These are phyloP conservation scores for Eupsittula cactorum DNA, from an alignment of 2,113 vertebrate species.

Conservation along the genomic window DNA sequence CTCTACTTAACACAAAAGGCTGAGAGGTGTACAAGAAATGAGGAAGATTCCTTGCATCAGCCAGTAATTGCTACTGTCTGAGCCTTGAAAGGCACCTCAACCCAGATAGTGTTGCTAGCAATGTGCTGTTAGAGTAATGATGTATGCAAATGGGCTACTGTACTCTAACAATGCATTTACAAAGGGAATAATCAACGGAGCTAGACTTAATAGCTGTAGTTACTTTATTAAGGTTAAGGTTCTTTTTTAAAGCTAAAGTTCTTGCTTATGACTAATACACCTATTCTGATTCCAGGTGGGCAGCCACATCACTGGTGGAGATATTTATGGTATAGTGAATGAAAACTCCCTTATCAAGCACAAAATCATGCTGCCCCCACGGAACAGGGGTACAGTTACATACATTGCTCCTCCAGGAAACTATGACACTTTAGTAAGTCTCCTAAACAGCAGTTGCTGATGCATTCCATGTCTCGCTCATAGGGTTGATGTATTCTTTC, in stretches of 20 bases:
- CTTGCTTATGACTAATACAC: background rate
- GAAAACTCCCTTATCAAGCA: conserved; percentile 97
- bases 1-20: background rate
- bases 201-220: background rate
- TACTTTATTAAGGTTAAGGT: background rate
- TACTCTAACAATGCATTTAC: background rate
- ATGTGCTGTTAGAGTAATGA: background rate
- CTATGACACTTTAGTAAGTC: conserved; percentile 91
- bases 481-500: background rate
- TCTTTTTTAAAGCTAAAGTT: background rate
- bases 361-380: conserved; percentile 96
- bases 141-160: background rate
- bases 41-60: background rate
- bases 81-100: background rate
- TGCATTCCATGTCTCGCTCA: background rate
- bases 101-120: background rate
- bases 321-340: conserved; percentile 90
- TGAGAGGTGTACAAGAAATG: background rate
- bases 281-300: conserved; percentile 80
- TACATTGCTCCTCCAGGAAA: conserved; percentile 92
- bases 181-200: background rate
- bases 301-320: conserved; percentile 96
- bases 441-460: background rate
- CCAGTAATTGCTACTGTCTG: background rate
- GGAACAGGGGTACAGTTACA: conserved; percentile 92